Conservation (phyloP, 2,888 invertebrate genomes). For the Caenorhabditis sp. region DNA sequence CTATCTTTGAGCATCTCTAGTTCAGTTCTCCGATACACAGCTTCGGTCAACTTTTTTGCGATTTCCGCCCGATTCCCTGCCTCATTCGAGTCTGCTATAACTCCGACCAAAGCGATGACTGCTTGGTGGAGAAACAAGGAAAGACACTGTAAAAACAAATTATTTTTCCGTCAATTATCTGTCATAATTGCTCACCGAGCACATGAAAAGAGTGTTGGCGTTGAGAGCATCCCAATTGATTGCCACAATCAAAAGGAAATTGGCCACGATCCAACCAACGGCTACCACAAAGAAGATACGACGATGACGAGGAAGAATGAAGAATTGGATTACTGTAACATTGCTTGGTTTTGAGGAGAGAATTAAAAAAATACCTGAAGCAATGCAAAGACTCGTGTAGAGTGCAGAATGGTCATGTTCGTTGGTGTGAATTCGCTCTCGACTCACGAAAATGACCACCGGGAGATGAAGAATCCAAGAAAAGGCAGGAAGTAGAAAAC, state of each 20-base stretch:
- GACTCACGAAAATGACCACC: conserved; percentile 75
- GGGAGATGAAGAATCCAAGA: conserved; percentile 82
- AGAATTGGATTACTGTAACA: conserved; percentile 78
- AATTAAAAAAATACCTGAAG: conserved; percentile 55
- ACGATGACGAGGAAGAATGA: conserved; percentile 81
- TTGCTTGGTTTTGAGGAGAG: background rate
- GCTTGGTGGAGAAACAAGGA: conserved; percentile 79
- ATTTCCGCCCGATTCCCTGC: conserved; percentile 81
- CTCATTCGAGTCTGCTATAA: conserved; percentile 80
- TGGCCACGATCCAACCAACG: conserved; percentile 77
- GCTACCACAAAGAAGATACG: conserved; percentile 80
- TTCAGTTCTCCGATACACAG: conserved; percentile 81
- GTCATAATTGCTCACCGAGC: conserved; percentile 69
- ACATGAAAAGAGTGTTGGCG: conserved; percentile 66
- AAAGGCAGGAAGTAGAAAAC: conserved; percentile 79
- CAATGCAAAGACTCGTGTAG: conserved; percentile 66
- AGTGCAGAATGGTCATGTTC: conserved; percentile 71
- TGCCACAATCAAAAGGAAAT: conserved; percentile 74
- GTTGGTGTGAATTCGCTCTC: conserved; percentile 67
- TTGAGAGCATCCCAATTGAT: conserved; percentile 70
- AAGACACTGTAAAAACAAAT: conserved; percentile 68
- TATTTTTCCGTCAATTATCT: background rate
- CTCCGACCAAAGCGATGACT: conserved; percentile 78
- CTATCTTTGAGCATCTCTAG: conserved; percentile 82
- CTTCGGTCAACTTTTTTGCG: conserved; percentile 80